Evolutionary conservation across 2,797 vertebrate species (phyloP), one percentile per base, ranked within the genome.

Genomic region (Trachops cirrhosus): DNA sequence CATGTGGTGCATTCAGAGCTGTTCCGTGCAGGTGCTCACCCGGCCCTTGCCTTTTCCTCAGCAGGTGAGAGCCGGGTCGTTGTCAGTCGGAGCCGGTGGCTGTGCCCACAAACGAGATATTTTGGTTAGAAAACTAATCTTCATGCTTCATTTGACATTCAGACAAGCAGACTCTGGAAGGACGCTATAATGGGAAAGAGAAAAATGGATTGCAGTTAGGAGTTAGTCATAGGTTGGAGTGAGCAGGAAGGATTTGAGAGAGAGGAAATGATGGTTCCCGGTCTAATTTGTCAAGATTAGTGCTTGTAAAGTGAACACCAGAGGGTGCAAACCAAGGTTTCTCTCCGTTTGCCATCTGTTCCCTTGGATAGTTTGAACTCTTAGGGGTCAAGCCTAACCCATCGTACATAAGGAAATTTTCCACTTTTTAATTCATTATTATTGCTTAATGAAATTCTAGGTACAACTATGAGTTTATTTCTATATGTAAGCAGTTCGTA

Each of bases 251-350:
- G 15, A 95, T 95, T 90, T 83, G 32, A 54, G 89, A 21, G 91
- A 96, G 93, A 97, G 93, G 73, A 75, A 96, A 79, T 64, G 64
- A 83, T 91, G 73, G 70, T 96, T 97, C 86, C 92, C 95, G 96
- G 96, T 67, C n/a, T 80, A 32, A 57, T 75, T 77, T 94, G 24
- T 94, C 57, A 95, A 87, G 97, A 95, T 84, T 85, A 80, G 95
- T 59, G 26, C 21, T 73, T 89, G 11, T 16, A 1, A 91, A 37
- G 83, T 90, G 94, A 96, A 74, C 67, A 18, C 21, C 2, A 0
- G 77, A 52, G 54, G 14, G 54, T 68, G 46, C 41, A 52, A 46
- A 32, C 39, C 44, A 15, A 18, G n/a, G 5, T 57, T 67, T n/a
- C 39, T n/a, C 39, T 41, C n/a, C 46, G 68, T 39, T 44, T 41